These are phyloP conservation scores for Merluccius polli DNA, from an alignment of 2,797 vertebrate genomes.

Conservation along the genomic window DNA sequence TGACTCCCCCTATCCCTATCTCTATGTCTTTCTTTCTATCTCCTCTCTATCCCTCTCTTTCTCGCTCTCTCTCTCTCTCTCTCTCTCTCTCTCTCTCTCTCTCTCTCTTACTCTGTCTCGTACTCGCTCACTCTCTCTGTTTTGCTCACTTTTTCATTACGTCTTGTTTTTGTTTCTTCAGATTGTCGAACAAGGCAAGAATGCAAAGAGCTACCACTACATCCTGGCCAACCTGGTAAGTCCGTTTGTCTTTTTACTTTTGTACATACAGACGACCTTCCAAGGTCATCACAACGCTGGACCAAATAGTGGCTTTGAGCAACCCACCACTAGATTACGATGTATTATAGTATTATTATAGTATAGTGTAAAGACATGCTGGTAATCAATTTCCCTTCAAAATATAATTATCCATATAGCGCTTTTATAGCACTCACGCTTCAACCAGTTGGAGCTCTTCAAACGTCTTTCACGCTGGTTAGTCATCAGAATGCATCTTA, in stretches of 20 bases:
- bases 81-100: background rate
- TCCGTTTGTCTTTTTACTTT: background rate
- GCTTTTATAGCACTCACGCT: background rate
- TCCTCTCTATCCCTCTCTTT: background rate
- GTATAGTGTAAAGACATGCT: background rate
- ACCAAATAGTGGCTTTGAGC: background rate
- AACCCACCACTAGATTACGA: too few relatives aligned
- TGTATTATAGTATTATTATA: too few relatives aligned
- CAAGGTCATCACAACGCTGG: background rate
- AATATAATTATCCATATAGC: background rate
- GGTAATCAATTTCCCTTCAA: background rate
- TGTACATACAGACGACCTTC: background rate
- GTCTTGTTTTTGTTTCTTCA: conserved; percentile 63
- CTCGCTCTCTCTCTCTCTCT: background rate
- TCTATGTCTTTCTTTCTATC: background rate
- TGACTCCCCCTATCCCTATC: background rate
- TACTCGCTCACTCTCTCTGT: too few relatives aligned
- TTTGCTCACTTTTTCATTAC: background rate
- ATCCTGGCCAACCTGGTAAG: conserved; percentile 98
- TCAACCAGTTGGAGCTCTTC: background rate
- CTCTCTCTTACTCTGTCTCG: background rate
- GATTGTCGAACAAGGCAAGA: conserved; percentile 94
- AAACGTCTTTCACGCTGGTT: background rate
- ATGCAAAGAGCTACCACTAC: conserved; percentile 97
- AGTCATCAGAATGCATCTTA: background rate